Evolutionary conservation across 1,140 invertebrate species (phyloP).

Genomic region (Diorhabda carinulata): DNA sequence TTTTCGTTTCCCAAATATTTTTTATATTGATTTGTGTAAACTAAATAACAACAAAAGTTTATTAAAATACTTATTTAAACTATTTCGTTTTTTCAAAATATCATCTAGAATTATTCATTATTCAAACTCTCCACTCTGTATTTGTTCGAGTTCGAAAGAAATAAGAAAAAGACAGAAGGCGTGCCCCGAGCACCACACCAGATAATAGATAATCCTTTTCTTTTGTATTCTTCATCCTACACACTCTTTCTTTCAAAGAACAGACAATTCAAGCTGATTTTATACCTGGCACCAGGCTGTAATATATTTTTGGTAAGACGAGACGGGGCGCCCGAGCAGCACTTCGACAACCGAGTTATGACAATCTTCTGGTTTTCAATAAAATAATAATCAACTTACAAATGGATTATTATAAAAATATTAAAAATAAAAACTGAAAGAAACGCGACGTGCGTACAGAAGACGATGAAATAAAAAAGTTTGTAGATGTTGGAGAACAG

Average conservation of each 20-base stretch:
- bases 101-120: no score
- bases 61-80: no score
- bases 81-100: no score
- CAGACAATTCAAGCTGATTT: background rate
- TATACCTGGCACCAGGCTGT: conserved; percentile 11
- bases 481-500: no score
- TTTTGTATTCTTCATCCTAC: conserved; percentile 12
- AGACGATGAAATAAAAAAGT: no score
- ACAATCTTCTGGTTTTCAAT: conserved; percentile 16
- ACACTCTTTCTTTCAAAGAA: background rate
- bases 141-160: no score
- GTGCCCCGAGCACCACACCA: conserved; percentile 20
- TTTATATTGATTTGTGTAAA: no score
- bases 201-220: conserved; percentile 27
- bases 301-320: background rate
- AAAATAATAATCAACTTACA: conserved; percentile 16
- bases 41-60: no score
- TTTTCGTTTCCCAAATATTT: no score
- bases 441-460: background rate
- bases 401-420: conserved; percentile 13
- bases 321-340: conserved; percentile 9
- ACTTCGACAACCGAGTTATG: background rate
- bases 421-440: background rate
- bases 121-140: no score
- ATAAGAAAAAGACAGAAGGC: conserved; percentile 16